These are phyloP conservation scores for Scaptomyza cyrtandrae DNA, from an alignment of 2,888 invertebrate genomes.

Conservation along the genomic window DNA sequence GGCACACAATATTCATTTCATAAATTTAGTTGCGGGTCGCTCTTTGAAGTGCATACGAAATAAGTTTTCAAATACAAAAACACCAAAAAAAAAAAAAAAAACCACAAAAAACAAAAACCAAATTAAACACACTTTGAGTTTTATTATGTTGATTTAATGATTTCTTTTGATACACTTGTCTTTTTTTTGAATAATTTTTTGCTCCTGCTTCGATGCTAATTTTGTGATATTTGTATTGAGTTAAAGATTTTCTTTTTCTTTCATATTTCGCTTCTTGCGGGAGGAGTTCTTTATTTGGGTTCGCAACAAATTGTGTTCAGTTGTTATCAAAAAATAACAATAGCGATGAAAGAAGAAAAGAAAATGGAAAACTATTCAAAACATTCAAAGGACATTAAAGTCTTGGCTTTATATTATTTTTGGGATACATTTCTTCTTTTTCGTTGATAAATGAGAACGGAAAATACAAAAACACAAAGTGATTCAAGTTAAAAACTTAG, in stretches of 20 bases:
- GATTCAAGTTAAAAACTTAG: slow-evolving; percentile 81
- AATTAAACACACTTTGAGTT: slow-evolving; percentile 72
- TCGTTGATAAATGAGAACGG: slow-evolving; percentile 43
- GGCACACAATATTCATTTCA: slow-evolving; percentile 62
- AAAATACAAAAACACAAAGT: slow-evolving; percentile 48
- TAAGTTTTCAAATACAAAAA: slow-evolving; percentile 64
- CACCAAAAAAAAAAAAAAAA: slow-evolving; percentile 43
- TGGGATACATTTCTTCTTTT: slow-evolving; percentile 20
- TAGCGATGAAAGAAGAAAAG: neutral
- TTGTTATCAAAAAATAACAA: slow-evolving; percentile 52
- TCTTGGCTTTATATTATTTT: slow-evolving; percentile 13
- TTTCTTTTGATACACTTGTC: slow-evolving; percentile 1
- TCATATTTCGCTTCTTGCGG: neutral
- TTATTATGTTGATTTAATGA: slow-evolving; percentile 55
- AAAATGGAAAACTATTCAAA: slow-evolving; percentile 33
- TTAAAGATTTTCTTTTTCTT: slow-evolving; percentile 34
- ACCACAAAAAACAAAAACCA: slow-evolving; percentile 27
- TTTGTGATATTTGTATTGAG: slow-evolving; percentile 77
- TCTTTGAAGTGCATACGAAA: slow-evolving; percentile 59
- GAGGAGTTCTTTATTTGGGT: slow-evolving; percentile 52
- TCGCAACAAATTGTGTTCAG: slow-evolving; percentile 73
- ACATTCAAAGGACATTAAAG: slow-evolving; percentile 57
- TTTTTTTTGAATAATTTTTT: slow-evolving; percentile 43
- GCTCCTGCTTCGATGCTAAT: slow-evolving; percentile 75
- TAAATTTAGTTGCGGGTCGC: slow-evolving; percentile 48